Evolutionary conservation across 2,113 vertebrate genomes (phyloP).

Genomic region (Bettongia penicillata): DNA sequence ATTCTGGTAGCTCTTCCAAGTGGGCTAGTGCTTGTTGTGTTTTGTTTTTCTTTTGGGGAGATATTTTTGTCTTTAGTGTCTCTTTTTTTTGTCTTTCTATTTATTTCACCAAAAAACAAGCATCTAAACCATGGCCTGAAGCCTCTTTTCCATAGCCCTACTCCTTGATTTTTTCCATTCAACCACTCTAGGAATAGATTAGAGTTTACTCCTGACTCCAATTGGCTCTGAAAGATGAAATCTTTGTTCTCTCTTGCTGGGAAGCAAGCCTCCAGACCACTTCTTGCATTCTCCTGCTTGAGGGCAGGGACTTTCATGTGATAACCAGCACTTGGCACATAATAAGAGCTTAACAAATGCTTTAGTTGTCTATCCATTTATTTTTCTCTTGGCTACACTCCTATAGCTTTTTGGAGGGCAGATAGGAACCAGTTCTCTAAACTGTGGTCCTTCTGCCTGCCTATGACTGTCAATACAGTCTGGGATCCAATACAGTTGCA

Average conservation of each 20-base stretch:
- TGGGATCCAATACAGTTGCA: not conserved
- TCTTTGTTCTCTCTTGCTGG: not conserved
- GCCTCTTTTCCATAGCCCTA: not conserved
- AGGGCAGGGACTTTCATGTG: not conserved
- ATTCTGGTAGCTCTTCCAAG: not conserved
- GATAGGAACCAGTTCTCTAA: not conserved
- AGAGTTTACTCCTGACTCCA: not conserved
- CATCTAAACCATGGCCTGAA: not conserved
- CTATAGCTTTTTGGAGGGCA: not conserved
- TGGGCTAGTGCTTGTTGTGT: not conserved
- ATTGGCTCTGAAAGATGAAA: not conserved
- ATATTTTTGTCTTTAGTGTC: not conserved
- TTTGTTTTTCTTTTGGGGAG: not conserved
- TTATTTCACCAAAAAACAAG: not conserved
- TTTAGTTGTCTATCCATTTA: not conserved
- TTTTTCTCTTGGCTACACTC: not conserved
- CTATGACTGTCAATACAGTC: not conserved
- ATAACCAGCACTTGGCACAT: not conserved
- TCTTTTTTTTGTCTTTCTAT: not conserved
- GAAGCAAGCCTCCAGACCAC: not conserved
- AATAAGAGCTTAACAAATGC: not conserved
- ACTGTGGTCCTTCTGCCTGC: not conserved
- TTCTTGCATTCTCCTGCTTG: not conserved
- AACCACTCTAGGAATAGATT: not conserved
- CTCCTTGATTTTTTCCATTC: not conserved